A percentile compares a stretch with the other conserved stretches of the same genome.
Conservation (phyloP, 2,888 invertebrate genomes). For the Nomada flava region DNA sequence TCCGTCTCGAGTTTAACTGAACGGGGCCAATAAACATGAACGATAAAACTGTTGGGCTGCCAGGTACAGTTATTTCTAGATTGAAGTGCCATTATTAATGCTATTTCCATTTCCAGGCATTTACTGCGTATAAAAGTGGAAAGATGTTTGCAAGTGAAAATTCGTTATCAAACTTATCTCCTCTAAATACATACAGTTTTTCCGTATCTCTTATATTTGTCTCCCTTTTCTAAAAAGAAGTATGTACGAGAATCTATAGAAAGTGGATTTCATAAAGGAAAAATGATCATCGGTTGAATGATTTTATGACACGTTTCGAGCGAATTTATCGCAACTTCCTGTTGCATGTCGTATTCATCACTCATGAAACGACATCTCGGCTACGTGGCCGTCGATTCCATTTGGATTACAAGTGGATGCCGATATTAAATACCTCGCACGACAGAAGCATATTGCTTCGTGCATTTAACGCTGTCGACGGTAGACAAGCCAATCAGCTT, state of each 20-base stretch:
- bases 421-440: slow-evolving; percentile 18
- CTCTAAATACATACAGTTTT: too few species aligned
- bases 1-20: neutral
- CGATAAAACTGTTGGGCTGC: neutral
- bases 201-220: too few species aligned
- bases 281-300: neutral
- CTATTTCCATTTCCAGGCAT: neutral
- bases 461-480: neutral
- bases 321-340: neutral
- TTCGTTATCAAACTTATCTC: too few species aligned
- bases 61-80: neutral
- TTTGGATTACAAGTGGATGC: neutral
- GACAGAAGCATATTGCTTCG: neutral
- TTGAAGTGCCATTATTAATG: neutral
- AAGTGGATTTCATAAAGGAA: too few species aligned
- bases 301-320: neutral
- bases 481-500: slow-evolving; percentile 24
- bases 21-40: neutral
- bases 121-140: neutral
- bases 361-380: neutral
- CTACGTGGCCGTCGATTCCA: neutral
- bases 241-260: too few species aligned
- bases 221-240: too few species aligned
- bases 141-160: too few species aligned
- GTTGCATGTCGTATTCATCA: neutral